A percentile compares a stretch with the other conserved stretches of the same genome.
phyloP scores from a whole-genome alignment of 2,113 vertebrate genomes.

The Abramis brama region DNA sequence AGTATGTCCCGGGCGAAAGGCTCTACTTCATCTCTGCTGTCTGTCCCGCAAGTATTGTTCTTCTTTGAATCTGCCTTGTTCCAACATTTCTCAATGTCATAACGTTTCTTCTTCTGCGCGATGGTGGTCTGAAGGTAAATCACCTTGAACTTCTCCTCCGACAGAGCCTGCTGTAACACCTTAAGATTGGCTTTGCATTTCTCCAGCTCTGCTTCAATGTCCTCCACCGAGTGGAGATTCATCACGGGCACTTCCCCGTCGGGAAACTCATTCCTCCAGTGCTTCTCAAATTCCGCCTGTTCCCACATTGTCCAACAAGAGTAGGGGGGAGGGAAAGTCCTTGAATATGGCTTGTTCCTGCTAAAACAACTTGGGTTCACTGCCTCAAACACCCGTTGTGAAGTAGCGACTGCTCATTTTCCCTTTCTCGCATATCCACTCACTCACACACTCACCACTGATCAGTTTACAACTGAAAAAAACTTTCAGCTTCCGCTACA shows the following conservation, averaged over 20 bases:
- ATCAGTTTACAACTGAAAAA: conserved; percentile 33
- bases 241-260: conserved; percentile 81
- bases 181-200: conserved; percentile 80
- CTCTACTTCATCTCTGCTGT: conserved; percentile 38
- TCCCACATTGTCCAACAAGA: conserved; percentile 79
- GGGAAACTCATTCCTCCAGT: conserved; percentile 89
- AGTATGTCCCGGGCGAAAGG: conserved; percentile 41
- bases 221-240: conserved; percentile 78
- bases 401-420: conserved; percentile 49
- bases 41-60: background rate
- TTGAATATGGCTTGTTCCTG: background rate
- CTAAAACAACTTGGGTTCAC: background rate
- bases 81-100: conserved; percentile 50
- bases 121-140: conserved; percentile 86
- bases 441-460: background rate
- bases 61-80: conserved; percentile 55
- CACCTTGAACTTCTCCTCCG: conserved; percentile 90
- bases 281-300: conserved; percentile 84
- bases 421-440: conserved; percentile 18
- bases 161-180: conserved; percentile 82
- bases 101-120: conserved; percentile 64
- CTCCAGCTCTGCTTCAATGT: conserved; percentile 85
- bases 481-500: conserved; percentile 65
- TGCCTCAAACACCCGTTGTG: conserved; percentile 1
- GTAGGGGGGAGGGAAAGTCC: background rate